These are phyloP conservation scores for Bilobella aurantiaca DNA, from an alignment of 1,140 invertebrate species.

Conservation along the genomic window DNA sequence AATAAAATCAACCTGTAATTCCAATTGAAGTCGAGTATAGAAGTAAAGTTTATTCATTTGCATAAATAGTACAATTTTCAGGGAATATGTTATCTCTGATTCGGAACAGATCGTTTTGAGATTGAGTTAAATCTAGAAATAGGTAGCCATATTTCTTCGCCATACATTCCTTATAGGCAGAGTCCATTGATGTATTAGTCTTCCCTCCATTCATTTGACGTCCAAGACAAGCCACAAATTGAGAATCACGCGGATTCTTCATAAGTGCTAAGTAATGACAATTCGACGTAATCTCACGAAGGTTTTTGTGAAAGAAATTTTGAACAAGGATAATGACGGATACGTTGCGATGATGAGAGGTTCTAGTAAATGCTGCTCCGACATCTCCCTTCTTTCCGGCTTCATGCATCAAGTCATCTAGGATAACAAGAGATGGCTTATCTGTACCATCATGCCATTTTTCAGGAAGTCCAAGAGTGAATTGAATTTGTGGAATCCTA, in stretches of 20 bases:
- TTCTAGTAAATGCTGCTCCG: slow-evolving; percentile 2
- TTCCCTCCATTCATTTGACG: slow-evolving; percentile 19
- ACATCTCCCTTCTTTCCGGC: neutral
- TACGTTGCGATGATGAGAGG: slow-evolving; percentile 9
- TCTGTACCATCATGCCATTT: neutral
- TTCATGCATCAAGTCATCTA: neutral
- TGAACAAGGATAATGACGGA: slow-evolving; percentile 1
- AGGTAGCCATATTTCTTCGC: slow-evolving; percentile 8
- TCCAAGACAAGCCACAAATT: neutral
- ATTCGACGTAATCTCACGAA: slow-evolving; percentile 3
- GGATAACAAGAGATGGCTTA: neutral
- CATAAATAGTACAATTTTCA: slow-evolving; percentile 12
- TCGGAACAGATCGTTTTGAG: slow-evolving; percentile 10
- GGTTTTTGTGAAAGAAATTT: slow-evolving; percentile 11
- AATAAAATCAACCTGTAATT: neutral
- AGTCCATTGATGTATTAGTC: slow-evolving; percentile 2
- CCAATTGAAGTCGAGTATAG: no score
- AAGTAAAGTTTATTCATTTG: slow-evolving; percentile 4
- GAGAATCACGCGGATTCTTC: slow-evolving; percentile 15
- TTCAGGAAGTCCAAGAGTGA: neutral
- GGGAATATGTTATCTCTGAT: slow-evolving; percentile 12
- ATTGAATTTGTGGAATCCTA: neutral
- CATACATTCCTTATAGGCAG: slow-evolving; percentile 12
- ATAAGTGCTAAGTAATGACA: slow-evolving; percentile 8
- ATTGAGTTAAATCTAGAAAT: slow-evolving; percentile 9